Evolutionary conservation across 2,113 vertebrate species (phyloP).

Genomic region (Chaetodon trifascialis): DNA sequence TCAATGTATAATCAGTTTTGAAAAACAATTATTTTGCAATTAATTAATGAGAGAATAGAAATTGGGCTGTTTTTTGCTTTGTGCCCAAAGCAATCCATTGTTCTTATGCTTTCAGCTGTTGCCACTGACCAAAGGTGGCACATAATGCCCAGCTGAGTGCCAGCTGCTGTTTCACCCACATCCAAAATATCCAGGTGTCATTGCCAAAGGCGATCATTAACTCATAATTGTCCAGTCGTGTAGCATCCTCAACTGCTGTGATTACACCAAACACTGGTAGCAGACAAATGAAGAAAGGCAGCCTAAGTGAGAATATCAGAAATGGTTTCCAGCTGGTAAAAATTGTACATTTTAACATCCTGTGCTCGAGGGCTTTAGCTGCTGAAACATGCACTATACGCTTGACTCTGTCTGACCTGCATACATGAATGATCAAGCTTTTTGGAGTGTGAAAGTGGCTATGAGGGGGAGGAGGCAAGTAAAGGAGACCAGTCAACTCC

Average conservation of each 20-base stretch:
- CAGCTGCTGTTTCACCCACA: conserved; percentile 11
- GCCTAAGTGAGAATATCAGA: conserved; percentile 6
- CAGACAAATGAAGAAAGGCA: neutral
- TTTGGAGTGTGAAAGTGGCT: conserved; percentile 50
- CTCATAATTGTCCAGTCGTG: conserved; percentile 1
- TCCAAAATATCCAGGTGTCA: conserved; percentile 17
- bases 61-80: neutral
- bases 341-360: conserved; percentile 10
- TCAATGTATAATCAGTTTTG: neutral
- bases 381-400: conserved; percentile 38
- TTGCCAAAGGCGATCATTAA: conserved; percentile 14
- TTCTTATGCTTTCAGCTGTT: conserved; percentile 15
- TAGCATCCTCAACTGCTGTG: neutral
- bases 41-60: neutral
- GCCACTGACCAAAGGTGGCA: conserved; percentile 23
- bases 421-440: conserved; percentile 56
- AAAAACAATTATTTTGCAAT: neutral
- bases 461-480: conserved; percentile 30
- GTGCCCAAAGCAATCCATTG: conserved; percentile 18
- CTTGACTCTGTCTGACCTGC: conserved; percentile 64
- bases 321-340: conserved; percentile 27
- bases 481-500: conserved; percentile 41
- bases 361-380: conserved; percentile 12
- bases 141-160: neutral
- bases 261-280: neutral